phyloP scores from a whole-genome alignment of 30 jellyfish, hydroid and myxozoan species.

The Haliclystus octoradiatus region DNA sequence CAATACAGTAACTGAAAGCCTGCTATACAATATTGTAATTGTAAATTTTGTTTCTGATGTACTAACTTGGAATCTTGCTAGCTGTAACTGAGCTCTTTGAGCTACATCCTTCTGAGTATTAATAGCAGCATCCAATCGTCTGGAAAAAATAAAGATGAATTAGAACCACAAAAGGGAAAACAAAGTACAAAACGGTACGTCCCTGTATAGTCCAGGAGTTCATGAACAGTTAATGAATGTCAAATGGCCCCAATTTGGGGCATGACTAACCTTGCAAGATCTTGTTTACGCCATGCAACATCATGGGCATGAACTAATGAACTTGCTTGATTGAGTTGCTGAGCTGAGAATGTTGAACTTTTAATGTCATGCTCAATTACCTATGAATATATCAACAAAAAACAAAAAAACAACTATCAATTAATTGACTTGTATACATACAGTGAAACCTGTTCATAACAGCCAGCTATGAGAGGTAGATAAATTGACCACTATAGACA shows the following conservation, averaged over 20 bases:
- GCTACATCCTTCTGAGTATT: constrained; percentile 63
- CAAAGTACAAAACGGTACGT: no score
- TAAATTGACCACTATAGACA: no score
- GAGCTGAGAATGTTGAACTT: constrained; percentile 49
- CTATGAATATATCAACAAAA: constrained; percentile 9
- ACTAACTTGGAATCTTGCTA: constrained; percentile 79
- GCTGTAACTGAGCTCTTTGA: constrained; percentile 81
- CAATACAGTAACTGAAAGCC: no score
- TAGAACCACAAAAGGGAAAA: background rate
- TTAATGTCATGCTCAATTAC: constrained; percentile 62
- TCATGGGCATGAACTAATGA: constrained; percentile 73
- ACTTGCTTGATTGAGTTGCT: constrained; percentile 67
- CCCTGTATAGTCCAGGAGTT: background rate
- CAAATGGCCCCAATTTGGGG: background rate
- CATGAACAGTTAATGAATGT: background rate
- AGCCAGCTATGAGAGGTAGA: no score
- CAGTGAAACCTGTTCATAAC: no score
- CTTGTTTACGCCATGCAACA: constrained; percentile 90
- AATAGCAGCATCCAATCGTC: constrained; percentile 80
- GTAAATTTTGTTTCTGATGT: no score
- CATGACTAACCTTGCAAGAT: constrained; percentile 58
- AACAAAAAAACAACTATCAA: background rate
- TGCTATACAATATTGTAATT: no score
- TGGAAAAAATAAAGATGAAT: background rate
- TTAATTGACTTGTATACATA: background rate